Evolutionary conservation across 2,888 invertebrate genomes (phyloP).

Genomic region (Drosophila buzzatii): DNA sequence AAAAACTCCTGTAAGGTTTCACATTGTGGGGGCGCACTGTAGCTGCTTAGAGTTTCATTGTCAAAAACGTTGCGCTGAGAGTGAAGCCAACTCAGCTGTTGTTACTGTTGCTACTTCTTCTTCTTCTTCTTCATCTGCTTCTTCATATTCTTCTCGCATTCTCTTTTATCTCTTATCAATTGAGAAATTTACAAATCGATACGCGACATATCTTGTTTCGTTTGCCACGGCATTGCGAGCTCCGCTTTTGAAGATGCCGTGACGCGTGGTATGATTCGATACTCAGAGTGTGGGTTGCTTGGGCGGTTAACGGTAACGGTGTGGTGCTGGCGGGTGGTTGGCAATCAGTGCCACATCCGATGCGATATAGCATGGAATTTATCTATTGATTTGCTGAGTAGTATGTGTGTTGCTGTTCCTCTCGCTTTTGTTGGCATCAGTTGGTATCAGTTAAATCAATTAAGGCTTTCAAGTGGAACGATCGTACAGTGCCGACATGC

Average conservation of each 20-base stretch:
- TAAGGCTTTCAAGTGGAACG: constrained; percentile 76
- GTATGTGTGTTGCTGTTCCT: constrained; percentile 43
- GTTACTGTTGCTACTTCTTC: too few species aligned
- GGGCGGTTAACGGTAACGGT: constrained; percentile 29
- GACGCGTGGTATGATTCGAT: constrained; percentile 35
- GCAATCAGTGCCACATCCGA: constrained; percentile 75
- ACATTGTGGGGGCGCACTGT: constrained; percentile 3
- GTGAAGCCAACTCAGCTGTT: constrained; percentile 36
- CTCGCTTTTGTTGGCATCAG: constrained; percentile 42
- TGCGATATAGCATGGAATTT: constrained; percentile 56
- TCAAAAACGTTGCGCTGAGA: constrained; percentile 65
- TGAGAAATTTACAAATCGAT: constrained; percentile 82
- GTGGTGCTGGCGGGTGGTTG: constrained; percentile 12
- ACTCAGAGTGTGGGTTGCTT: constrained; percentile 3
- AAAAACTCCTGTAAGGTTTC: not conserved
- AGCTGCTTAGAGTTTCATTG: constrained; percentile 69
- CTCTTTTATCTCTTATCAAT: constrained; percentile 68
- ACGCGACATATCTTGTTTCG: constrained; percentile 55
- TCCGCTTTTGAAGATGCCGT: constrained; percentile 73
- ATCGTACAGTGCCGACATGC: constrained; percentile 67
- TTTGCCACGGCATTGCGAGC: constrained; percentile 45
- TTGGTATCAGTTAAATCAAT: constrained; percentile 82
- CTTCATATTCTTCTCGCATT: not conserved
- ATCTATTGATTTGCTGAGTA: constrained; percentile 76
- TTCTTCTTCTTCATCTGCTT: constrained; percentile 5